Conservation (phyloP, 1,140 invertebrate genomes). For the Manduca sexta region DNA sequence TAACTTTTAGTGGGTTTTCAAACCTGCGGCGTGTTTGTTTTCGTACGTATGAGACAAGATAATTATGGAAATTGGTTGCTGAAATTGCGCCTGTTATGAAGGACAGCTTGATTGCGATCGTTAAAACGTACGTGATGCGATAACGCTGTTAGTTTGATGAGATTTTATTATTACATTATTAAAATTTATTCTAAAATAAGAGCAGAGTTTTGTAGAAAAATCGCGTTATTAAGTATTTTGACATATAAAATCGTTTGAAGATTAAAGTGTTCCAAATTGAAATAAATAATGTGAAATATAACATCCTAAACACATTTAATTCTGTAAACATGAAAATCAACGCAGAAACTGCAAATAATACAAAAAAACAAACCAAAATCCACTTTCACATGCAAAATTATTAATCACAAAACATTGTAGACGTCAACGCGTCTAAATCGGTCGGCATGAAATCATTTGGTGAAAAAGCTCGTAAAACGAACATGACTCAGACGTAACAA, state of each 20-base stretch:
- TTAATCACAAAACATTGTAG: too few species aligned
- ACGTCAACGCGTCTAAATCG: conserved; percentile 11
- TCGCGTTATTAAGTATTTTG: too few species aligned
- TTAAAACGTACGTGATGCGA: conserved; percentile 12
- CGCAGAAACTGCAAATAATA: too few species aligned
- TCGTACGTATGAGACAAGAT: conserved; percentile 54
- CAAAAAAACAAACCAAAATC: too few species aligned
- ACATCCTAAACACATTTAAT: too few species aligned
- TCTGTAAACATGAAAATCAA: too few species aligned
- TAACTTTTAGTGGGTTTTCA: conserved; percentile 26
- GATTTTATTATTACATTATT: background rate
- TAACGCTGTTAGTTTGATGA: background rate
- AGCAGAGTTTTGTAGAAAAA: too few species aligned
- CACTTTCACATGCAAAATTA: too few species aligned
- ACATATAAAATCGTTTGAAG: too few species aligned
- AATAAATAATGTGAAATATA: too few species aligned
- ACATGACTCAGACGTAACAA: conserved; percentile 45
- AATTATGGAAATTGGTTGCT: conserved; percentile 51
- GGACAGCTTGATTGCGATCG: conserved; percentile 28
- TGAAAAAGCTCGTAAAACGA: conserved; percentile 41
- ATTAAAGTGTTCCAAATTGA: too few species aligned
- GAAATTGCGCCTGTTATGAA: conserved; percentile 38
- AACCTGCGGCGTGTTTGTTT: conserved; percentile 59
- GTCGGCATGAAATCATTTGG: conserved; percentile 23
- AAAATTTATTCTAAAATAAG: too few species aligned